A percentile compares a stretch with the other conserved stretches of the same genome.
These are phyloP conservation scores for Adrianichthys oophorus DNA, from an alignment of 2,797 vertebrate species.

Conservation along the genomic window DNA sequence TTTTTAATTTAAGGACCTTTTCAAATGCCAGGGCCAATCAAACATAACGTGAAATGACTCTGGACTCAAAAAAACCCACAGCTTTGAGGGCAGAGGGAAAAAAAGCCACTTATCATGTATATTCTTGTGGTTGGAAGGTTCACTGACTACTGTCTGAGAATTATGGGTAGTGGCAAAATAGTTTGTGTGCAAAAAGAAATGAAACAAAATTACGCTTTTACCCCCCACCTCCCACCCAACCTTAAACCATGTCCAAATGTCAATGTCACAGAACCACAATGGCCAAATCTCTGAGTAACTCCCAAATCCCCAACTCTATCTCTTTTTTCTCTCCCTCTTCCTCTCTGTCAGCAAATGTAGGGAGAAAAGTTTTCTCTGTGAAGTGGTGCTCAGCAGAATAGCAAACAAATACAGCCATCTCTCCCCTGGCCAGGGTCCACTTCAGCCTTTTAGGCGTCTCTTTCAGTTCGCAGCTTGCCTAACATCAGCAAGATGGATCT, in stretches of 20 bases:
- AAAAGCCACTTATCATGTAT: conserved; percentile 63
- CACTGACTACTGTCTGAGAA: conserved; percentile 54
- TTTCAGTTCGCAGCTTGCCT: conserved; percentile 70
- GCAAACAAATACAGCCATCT: conserved; percentile 69
- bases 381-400: conserved; percentile 75
- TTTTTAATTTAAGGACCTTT: conserved; percentile 74
- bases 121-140: conserved; percentile 66
- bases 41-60: conserved; percentile 73
- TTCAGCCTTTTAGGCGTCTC: conserved; percentile 76
- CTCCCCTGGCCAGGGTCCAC: conserved; percentile 58
- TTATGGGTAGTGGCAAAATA: conserved; percentile 56
- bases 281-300: conserved; percentile 54
- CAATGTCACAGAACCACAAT: conserved; percentile 61
- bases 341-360: conserved; percentile 61
- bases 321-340: conserved; percentile 14
- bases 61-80: conserved; percentile 49
- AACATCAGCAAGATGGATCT: conserved; percentile 77
- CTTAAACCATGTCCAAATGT: conserved; percentile 60
- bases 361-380: conserved; percentile 61
- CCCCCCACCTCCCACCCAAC: conserved; percentile 27
- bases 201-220: conserved; percentile 38
- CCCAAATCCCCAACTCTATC: conserved; percentile 51
- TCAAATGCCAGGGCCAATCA: conserved; percentile 80
- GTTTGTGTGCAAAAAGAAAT: conserved; percentile 43
- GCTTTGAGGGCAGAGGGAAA: conserved; percentile 70